Evolutionary conservation across 2,888 invertebrate genomes (phyloP), one percentile per base, ranked within the genome.

Genomic region (Ochropleura plecta): DNA sequence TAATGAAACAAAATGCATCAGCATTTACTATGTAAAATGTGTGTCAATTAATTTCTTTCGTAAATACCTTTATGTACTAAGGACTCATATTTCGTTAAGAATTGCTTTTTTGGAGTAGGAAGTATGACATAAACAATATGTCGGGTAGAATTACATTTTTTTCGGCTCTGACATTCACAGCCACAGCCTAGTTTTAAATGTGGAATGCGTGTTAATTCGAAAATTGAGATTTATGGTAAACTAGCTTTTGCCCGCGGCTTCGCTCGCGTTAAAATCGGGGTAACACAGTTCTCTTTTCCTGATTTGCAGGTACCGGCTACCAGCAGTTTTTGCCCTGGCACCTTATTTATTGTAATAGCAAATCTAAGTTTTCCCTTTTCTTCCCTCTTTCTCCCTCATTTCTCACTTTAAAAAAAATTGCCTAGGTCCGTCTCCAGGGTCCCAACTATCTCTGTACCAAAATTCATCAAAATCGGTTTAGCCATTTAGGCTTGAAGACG

Each of bases 61-160:
- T 62, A 64, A 57, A 49, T 72, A 57, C 18, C 40, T 46, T 44
- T 53, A 10, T 12, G 12, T 10, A 42, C 40, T 8, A 20, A 63
- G 46, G 76, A 73, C 53, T 85, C 87, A 44, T 62, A 87, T 85
- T 85, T 72, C 85, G 49, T 73, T 57, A 0, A 57, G 14, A 3
- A 67, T 30, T n/a, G 70, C 71, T n/a, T 9, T 12, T n/a, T 20
- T 12, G 16, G 64, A 78, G 73, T 85, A 85, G 85, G 85, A 85
- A 85, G 87, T 86, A 18, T 59, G 5, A 3, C 18, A 70, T 76
- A 76, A 76, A 84, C 82, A 85, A 62, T 53, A 10, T 2, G 12
- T 6, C 20, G 53, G 77, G 20, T 85, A 55, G 73, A 70, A 68
- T 86, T 85, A 69, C 85, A 77, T 30, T 83, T 83, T 82, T 83